These are phyloP conservation scores for Stenoptilia bipunctidactyla DNA, from an alignment of 2,888 invertebrate species.

Conservation along the genomic window DNA sequence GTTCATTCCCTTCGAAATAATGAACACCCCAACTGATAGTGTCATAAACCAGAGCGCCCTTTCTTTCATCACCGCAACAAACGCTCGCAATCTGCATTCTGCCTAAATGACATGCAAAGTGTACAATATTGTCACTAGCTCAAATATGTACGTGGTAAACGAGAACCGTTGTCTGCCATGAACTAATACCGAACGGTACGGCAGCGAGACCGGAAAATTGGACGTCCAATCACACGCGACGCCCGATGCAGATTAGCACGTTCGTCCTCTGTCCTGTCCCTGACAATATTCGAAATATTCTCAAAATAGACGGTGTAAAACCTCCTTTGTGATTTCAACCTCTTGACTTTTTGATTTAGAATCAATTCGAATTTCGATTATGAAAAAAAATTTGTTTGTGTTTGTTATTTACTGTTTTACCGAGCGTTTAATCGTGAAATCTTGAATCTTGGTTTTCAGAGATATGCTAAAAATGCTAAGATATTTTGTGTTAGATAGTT, in stretches of 20 bases:
- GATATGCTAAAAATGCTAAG: too few relatives aligned
- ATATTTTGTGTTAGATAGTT: too few relatives aligned
- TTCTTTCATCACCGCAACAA: slow-evolving; percentile 9
- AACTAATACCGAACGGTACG: slow-evolving; percentile 36
- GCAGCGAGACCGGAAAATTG: slow-evolving; percentile 58
- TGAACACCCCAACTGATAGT: too few relatives aligned
- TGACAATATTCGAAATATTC: not conserved
- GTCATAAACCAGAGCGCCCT: too few relatives aligned
- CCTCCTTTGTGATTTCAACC: not conserved
- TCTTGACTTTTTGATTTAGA: not conserved
- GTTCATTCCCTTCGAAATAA: too few relatives aligned
- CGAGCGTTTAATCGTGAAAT: too few relatives aligned
- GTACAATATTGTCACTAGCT: slow-evolving; percentile 7
- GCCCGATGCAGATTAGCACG: slow-evolving; percentile 63
- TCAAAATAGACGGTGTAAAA: too few relatives aligned
- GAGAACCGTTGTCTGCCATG: slow-evolving; percentile 40
- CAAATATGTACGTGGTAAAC: slow-evolving; percentile 40
- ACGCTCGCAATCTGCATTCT: too few relatives aligned
- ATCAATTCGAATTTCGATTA: too few relatives aligned
- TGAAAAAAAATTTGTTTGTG: too few relatives aligned
- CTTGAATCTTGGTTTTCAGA: too few relatives aligned
- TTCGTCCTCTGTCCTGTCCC: slow-evolving; percentile 41
- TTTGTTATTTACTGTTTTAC: too few relatives aligned
- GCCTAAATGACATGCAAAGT: not conserved
- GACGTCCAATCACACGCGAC: slow-evolving; percentile 68